These are phyloP conservation scores for Belonocnema kinseyi DNA, from an alignment of 1,140 invertebrate genomes.

Conservation along the genomic window DNA sequence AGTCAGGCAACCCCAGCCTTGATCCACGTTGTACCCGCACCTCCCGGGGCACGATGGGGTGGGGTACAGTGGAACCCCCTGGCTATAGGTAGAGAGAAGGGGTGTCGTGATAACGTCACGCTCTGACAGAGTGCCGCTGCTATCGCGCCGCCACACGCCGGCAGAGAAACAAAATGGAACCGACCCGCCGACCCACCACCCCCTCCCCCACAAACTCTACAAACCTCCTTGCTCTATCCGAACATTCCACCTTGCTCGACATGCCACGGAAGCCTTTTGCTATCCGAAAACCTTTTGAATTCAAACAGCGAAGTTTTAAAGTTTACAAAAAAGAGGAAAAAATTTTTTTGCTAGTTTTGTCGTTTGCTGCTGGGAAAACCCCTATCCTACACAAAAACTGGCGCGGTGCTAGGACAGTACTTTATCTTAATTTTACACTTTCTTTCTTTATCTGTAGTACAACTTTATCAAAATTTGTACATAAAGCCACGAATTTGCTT, in stretches of 20 bases:
- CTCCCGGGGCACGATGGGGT: conserved; percentile 48
- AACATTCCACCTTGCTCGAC: conserved; percentile 16
- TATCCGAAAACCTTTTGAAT: neutral
- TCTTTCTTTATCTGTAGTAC: too few relatives aligned
- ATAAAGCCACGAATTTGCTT: neutral
- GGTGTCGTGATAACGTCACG: conserved; percentile 77
- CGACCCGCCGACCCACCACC: conserved; percentile 63
- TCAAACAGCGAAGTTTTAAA: neutral
- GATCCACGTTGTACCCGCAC: conserved; percentile 67
- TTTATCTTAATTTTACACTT: too few relatives aligned
- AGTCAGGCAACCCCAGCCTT: conserved; percentile 64
- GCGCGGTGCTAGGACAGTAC: too few relatives aligned
- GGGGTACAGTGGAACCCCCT: conserved; percentile 57
- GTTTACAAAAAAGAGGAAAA: too few relatives aligned
- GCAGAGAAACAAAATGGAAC: conserved; percentile 77
- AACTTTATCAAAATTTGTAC: too few relatives aligned
- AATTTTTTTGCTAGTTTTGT: too few relatives aligned
- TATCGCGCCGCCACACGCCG: conserved; percentile 77
- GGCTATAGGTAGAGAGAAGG: conserved; percentile 68
- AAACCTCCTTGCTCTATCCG: conserved; percentile 22
- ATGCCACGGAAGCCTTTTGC: conserved; percentile 6
- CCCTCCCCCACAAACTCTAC: neutral
- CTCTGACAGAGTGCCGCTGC: conserved; percentile 77
- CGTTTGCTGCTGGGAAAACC: too few relatives aligned
- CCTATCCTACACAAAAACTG: too few relatives aligned